Evolutionary conservation across 2,113 vertebrate species (phyloP).

Genomic region (Hipposideros armiger): DNA sequence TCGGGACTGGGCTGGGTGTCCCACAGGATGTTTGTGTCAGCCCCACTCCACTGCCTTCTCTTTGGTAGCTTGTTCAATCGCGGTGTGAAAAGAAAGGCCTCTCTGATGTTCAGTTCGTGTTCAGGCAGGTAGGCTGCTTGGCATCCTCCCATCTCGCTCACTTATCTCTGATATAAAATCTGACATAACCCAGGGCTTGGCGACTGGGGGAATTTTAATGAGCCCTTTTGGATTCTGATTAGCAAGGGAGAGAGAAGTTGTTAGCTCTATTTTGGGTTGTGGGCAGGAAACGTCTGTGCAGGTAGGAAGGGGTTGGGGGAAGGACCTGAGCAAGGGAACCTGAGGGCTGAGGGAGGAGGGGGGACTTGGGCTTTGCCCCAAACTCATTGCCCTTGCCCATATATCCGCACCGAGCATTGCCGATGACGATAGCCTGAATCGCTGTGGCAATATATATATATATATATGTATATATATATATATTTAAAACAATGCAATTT

Average conservation of each 20-base stretch:
- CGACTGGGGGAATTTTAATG: conserved; percentile 69
- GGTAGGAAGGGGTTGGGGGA: not conserved
- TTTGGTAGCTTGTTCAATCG: conserved; percentile 24
- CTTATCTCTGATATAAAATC: conserved; percentile 75
- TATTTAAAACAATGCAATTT: no score
- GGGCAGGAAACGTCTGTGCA: not conserved
- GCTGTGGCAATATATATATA: no score
- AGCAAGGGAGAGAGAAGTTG: not conserved
- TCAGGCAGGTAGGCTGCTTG: conserved; percentile 63
- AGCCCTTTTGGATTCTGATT: conserved; percentile 65
- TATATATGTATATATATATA: no score
- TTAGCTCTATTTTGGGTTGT: not conserved
- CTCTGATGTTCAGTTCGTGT: conserved; percentile 47
- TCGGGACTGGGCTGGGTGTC: not conserved
- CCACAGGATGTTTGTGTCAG: not conserved
- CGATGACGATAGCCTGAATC: not conserved
- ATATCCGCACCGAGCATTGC: not conserved
- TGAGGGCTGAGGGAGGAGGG: not conserved
- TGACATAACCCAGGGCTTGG: conserved; percentile 65
- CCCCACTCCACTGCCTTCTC: not conserved
- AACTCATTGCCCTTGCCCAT: not conserved
- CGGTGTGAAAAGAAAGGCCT: conserved; percentile 43
- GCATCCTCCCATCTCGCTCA: conserved; percentile 44
- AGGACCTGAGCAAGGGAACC: not conserved
- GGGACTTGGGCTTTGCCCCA: not conserved